These are phyloP conservation scores for Labeo catla DNA, from an alignment of 2,113 vertebrate genomes.

Conservation along the genomic window DNA sequence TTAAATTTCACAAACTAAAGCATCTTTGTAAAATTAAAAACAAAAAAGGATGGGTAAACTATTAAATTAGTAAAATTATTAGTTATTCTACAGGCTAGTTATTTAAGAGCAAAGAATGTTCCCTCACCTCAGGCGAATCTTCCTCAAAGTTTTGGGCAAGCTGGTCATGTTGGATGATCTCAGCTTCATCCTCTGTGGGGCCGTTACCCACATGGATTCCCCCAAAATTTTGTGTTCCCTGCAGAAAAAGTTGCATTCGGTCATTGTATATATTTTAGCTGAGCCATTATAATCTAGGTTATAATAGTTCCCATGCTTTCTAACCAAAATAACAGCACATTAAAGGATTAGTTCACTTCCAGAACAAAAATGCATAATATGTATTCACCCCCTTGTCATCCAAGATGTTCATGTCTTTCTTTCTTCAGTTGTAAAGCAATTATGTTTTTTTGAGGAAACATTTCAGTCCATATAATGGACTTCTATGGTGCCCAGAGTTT, in stretches of 20 bases:
- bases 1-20: not conserved
- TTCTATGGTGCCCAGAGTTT: too few species aligned
- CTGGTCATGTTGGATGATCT: constrained; percentile 98
- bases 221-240: constrained; percentile 96
- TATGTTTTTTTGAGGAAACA: too few species aligned
- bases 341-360: too few species aligned
- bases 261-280: not conserved
- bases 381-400: too few species aligned
- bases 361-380: too few species aligned
- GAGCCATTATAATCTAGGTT: not conserved
- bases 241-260: constrained; percentile 19
- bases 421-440: too few species aligned
- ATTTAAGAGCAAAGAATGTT: not conserved
- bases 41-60: not conserved
- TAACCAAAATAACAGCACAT: not conserved
- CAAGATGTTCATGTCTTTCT: too few species aligned
- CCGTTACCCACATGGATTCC: constrained; percentile 97
- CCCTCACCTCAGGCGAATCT: constrained; percentile 88
- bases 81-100: constrained; percentile 10
- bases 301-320: not conserved
- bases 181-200: constrained; percentile 97
- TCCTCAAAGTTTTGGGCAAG: constrained; percentile 91
- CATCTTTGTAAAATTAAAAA: not conserved
- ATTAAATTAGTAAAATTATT: not conserved
- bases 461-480: too few species aligned